Evolutionary conservation across 53 echinoderm and acorn worm genomes (phyloP), one percentile per base, ranked within the genome.

Genomic region (Apostichopus leukothele): DNA sequence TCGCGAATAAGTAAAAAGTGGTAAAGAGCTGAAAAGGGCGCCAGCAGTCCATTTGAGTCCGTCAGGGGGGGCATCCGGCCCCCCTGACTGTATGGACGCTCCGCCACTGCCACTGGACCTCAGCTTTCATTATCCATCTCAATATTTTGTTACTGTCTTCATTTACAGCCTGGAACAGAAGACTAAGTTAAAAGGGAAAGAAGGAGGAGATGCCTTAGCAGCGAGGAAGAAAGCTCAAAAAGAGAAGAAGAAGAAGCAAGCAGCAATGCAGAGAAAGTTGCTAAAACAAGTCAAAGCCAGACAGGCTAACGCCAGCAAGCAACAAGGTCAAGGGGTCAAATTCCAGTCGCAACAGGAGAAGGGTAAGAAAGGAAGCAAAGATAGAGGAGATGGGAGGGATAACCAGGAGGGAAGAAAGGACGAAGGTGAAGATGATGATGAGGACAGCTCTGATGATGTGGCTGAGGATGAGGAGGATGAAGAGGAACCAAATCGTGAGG

Each of bases 211-310:
- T 87, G 90, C 89, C 1, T 86, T 67, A 7, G 91, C 87, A 71
- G 94, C 93, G 83, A 90, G 83, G 63, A 86, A 88, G 16, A 91
- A 89, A 76, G 92, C 94, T 18, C 27, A 63, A 76, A 89, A 94
- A 91, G 94, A 93, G 77, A 92, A 91, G 76, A 94, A 89, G 80
- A 95, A 92, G 88, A 95, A 97, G 83, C 95, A 95, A 88, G 89
- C 91, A 7, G 98, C 95, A 27, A 91, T 91, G 90, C 94, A 95
- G 75, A 90, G 92, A 25, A 95, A 95, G 60, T 67, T 94, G 51
- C 75, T 95, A 51, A 89, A 92, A 20, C 93, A 96, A 86, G 95
- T 92, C 14, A 85, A 91, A 80, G 93, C 92, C 73, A 91, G 89
- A 67, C 93, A 92, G 88, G 90, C 90, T 6, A 96, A 96, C 83